A percentile compares a stretch with the other conserved stretches of the same genome.
phyloP scores from a whole-genome alignment of 2,797 vertebrate genomes.

The Podarcis lilfordi region DNA sequence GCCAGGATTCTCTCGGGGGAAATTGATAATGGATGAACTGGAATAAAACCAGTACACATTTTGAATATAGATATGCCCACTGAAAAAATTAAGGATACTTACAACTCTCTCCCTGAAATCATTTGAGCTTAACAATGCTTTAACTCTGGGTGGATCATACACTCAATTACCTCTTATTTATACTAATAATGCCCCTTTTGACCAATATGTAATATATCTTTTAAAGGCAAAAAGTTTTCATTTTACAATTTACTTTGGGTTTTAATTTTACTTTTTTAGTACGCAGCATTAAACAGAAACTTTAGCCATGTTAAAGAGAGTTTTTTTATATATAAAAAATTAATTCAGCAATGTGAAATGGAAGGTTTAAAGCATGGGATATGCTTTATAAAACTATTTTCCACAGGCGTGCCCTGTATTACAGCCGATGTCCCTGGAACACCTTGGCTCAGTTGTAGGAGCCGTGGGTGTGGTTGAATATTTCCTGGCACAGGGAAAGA shows the following conservation, averaged over 20 bases:
- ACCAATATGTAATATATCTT: slow-evolving; percentile 38
- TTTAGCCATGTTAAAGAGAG: not conserved
- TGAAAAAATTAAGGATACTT: not conserved
- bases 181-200: slow-evolving; percentile 23
- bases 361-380: slow-evolving; percentile 69
- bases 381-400: slow-evolving; percentile 63
- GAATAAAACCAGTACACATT: not conserved
- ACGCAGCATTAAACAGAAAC: slow-evolving; percentile 58
- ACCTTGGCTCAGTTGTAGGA: slow-evolving; percentile 65
- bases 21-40: not conserved
- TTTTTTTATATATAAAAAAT: slow-evolving; percentile 15
- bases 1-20: not conserved
- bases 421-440: slow-evolving; percentile 66
- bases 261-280: slow-evolving; percentile 45
- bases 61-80: too few relatives aligned
- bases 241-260: not conserved
- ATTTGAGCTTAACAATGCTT: not conserved
- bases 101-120: not conserved
- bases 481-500: slow-evolving; percentile 73
- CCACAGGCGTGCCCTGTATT: slow-evolving; percentile 54
- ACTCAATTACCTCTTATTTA: slow-evolving; percentile 48
- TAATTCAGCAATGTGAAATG: slow-evolving; percentile 56
- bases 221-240: slow-evolving; percentile 24
- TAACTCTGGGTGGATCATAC: not conserved
- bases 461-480: slow-evolving; percentile 64